phyloP scores from a whole-genome alignment of 2,797 vertebrate species.

The Ptychadena robeensis region DNA sequence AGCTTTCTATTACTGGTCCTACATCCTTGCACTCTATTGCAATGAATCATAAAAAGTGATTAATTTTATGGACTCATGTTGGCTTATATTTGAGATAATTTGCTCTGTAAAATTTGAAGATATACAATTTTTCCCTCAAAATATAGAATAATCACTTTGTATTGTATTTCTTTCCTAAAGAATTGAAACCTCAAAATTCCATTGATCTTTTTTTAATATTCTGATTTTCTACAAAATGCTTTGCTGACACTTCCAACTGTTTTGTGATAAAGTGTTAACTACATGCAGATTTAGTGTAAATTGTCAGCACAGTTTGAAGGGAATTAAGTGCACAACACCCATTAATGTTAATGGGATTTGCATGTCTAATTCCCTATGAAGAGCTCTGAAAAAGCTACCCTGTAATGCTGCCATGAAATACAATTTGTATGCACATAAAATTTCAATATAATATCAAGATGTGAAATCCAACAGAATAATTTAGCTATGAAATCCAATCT shows the following conservation, averaged over 20 bases:
- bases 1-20: neutral
- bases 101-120: neutral
- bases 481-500: conserved; percentile 68
- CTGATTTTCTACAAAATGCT: conserved; percentile 47
- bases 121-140: neutral
- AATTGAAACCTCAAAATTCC: conserved; percentile 11
- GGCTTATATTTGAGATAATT: neutral
- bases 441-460: conserved; percentile 65
- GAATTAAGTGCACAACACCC: conserved; percentile 60
- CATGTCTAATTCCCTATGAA: conserved; percentile 61
- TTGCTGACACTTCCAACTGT: conserved; percentile 58
- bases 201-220: conserved; percentile 49
- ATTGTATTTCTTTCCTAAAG: conserved; percentile 4
- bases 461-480: conserved; percentile 66
- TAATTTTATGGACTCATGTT: neutral
- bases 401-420: conserved; percentile 62
- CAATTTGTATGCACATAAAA: conserved; percentile 69
- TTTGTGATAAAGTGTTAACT: conserved; percentile 62
- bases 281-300: conserved; percentile 60
- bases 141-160: neutral
- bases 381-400: conserved; percentile 64
- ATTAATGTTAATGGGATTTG: conserved; percentile 65
- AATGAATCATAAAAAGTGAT: neutral
- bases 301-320: conserved; percentile 60
- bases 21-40: neutral